Conservation (phyloP, 2,888 invertebrate genomes). For the Plagiodera versicolora region DNA sequence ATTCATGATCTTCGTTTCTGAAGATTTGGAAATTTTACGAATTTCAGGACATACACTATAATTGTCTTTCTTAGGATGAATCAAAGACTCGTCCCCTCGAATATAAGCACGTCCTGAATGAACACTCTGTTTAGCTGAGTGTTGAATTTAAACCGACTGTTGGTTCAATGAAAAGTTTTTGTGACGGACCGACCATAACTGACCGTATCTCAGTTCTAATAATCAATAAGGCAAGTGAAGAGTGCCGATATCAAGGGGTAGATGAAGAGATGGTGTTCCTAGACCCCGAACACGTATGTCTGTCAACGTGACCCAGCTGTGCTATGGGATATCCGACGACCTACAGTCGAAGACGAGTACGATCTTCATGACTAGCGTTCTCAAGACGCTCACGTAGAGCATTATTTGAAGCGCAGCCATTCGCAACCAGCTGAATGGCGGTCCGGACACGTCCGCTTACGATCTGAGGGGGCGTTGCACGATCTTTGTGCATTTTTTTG, state of each 20-base stretch:
- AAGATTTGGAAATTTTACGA: no score
- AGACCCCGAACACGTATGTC: constrained; percentile 53
- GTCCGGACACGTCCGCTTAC: no score
- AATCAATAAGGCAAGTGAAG: background rate
- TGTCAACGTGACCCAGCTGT: constrained; percentile 54
- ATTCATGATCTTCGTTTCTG: no score
- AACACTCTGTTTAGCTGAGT: no score
- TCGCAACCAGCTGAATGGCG: background rate
- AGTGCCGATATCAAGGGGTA: constrained; percentile 32
- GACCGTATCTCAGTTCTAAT: background rate
- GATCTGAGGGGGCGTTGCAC: background rate
- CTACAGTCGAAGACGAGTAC: constrained; percentile 46
- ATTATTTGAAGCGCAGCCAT: background rate
- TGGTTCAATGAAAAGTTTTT: no score
- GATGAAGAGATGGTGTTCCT: constrained; percentile 34
- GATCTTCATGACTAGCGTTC: background rate
- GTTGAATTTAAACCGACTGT: no score
- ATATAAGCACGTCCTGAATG: no score
- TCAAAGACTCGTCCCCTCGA: no score
- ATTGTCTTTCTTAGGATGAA: no score
- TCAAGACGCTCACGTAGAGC: background rate
- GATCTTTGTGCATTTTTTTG: no score
- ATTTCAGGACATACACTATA: no score
- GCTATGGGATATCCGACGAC: constrained; percentile 52
- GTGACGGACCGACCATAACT: no score